These are phyloP conservation scores for Magallana nippona DNA, from an alignment of 2,888 invertebrate genomes.

Conservation along the genomic window DNA sequence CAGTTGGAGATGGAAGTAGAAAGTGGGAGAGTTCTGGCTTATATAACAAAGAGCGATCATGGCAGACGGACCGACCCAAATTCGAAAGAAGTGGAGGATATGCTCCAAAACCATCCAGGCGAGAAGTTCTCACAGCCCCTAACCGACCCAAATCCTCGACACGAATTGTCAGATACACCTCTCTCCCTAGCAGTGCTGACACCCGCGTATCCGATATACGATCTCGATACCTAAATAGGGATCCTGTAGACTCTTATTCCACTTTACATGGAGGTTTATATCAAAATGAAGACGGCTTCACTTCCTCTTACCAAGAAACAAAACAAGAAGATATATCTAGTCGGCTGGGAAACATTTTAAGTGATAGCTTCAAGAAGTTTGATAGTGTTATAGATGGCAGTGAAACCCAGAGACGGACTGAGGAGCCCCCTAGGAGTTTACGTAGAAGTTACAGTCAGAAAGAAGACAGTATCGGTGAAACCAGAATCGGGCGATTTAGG, in stretches of 20 bases:
- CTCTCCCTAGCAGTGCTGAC: slow-evolving; percentile 29
- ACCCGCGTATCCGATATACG: background rate
- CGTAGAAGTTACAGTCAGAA: slow-evolving; percentile 6
- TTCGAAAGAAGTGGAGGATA: slow-evolving; percentile 9
- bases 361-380: slow-evolving; percentile 14
- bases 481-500: background rate
- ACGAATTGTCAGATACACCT: slow-evolving; percentile 7
- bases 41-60: background rate
- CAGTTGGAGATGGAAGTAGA: too few relatives aligned
- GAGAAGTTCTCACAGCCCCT: background rate
- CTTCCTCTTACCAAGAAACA: background rate
- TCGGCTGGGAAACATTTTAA: slow-evolving; percentile 20
- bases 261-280: too few relatives aligned
- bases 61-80: slow-evolving; percentile 1
- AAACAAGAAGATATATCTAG: slow-evolving; percentile 3
- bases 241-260: background rate
- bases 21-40: background rate
- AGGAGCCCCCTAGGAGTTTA: background rate
- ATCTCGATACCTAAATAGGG: background rate
- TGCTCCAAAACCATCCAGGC: slow-evolving; percentile 22
- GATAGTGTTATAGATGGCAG: slow-evolving; percentile 5
- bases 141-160: background rate
- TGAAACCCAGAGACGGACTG: background rate
- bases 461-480: background rate
- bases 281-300: background rate